These are phyloP conservation scores for Syrista parreyssii DNA, from an alignment of 2,888 invertebrate species.

Conservation along the genomic window DNA sequence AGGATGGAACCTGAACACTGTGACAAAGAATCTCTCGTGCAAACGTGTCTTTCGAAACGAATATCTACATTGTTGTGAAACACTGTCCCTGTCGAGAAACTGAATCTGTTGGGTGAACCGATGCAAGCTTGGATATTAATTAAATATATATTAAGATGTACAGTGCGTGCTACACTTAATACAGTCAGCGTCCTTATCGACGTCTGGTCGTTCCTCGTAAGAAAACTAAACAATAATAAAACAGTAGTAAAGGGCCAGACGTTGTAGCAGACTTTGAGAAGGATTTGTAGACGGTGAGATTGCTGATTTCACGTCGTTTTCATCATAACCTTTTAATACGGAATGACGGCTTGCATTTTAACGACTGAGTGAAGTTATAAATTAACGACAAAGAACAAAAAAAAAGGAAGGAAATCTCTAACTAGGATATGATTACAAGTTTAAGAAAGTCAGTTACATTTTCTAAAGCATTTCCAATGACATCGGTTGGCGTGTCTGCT, in stretches of 20 bases:
- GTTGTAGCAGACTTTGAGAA: neutral
- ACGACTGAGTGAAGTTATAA: neutral
- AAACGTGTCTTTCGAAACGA: conserved; percentile 25
- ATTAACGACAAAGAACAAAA: neutral
- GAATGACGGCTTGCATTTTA: neutral
- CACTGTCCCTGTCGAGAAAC: neutral
- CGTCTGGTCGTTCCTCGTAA: neutral
- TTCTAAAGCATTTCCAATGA: neutral
- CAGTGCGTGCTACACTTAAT: neutral
- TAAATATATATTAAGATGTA: neutral
- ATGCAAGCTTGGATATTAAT: neutral
- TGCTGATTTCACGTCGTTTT: neutral
- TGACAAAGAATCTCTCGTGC: conserved; percentile 23
- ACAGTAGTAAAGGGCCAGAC: neutral
- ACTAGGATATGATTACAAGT: neutral
- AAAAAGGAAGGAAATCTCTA: neutral
- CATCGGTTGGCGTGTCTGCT: neutral
- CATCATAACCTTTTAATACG: neutral
- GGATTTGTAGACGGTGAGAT: neutral
- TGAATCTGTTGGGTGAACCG: neutral
- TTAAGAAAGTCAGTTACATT: neutral
- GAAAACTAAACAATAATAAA: neutral
- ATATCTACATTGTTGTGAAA: conserved; percentile 23
- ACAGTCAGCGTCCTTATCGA: neutral
- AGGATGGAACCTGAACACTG: conserved; percentile 14